Evolutionary conservation across 1,140 invertebrate genomes (phyloP).

Genomic region (Homalodisca vitripennis): DNA sequence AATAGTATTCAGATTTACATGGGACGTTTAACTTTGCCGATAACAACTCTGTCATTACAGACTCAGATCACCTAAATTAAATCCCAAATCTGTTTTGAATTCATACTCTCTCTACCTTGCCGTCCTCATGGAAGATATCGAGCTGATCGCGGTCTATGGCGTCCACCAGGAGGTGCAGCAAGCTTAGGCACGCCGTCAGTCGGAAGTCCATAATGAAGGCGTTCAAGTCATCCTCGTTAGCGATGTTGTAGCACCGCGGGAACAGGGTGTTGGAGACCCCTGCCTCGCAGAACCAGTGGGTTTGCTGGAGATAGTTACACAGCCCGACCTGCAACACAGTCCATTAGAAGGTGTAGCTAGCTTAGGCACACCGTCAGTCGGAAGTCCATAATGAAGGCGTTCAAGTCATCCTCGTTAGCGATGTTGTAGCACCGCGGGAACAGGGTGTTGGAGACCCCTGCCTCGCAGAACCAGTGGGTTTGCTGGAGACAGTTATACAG

Average conservation of each 20-base stretch:
- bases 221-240: conserved; percentile 80
- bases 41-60: too few species aligned
- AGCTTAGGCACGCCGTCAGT: conserved; percentile 79
- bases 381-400: conserved; percentile 87
- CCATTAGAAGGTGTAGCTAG: conserved; percentile 77
- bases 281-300: conserved; percentile 86
- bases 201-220: conserved; percentile 90
- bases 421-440: conserved; percentile 88
- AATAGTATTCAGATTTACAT: too few species aligned
- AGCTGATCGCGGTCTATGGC: conserved; percentile 54
- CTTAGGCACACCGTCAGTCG: conserved; percentile 83
- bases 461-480: conserved; percentile 87
- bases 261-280: conserved; percentile 77
- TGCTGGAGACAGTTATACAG: conserved; percentile 78
- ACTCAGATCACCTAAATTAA: too few species aligned
- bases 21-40: too few species aligned
- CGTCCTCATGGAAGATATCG: conserved; percentile 43
- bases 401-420: conserved; percentile 80
- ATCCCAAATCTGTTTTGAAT: too few species aligned
- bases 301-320: conserved; percentile 76
- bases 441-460: conserved; percentile 72
- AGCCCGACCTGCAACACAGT: conserved; percentile 63
- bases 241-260: conserved; percentile 84
- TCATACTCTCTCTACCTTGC: conserved; percentile 60
- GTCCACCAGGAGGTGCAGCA: conserved; percentile 72